Percentiles rank a stretch among this genome's conserved stretches.
Conservation (phyloP, 2,113 vertebrate genomes). For the Piliocolobus tephrosceles region DNA sequence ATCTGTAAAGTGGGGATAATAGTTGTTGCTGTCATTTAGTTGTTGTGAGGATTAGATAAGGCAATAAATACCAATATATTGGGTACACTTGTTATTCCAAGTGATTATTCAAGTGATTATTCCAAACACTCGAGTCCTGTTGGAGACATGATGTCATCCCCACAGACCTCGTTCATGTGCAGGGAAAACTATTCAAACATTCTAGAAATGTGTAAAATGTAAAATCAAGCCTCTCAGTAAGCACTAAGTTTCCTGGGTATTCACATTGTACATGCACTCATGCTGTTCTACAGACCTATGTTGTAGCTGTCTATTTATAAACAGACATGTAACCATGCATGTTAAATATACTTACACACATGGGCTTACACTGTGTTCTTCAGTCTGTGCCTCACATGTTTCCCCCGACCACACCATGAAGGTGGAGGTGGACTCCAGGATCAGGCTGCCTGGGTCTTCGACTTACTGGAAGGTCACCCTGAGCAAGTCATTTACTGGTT, state of each 20-base stretch:
- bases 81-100: neutral
- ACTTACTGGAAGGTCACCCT: neutral
- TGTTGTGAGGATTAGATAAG: neutral
- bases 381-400: neutral
- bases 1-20: neutral
- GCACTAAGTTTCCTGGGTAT: neutral
- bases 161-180: neutral
- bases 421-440: neutral
- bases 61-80: neutral
- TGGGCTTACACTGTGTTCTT: neutral
- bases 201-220: neutral
- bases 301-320: neutral
- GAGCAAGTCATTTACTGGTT: neutral
- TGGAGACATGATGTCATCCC: neutral
- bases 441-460: neutral
- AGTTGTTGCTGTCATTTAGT: neutral
- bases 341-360: neutral
- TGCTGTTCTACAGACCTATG: neutral
- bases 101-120: neutral
- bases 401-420: neutral
- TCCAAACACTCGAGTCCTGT: neutral
- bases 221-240: neutral
- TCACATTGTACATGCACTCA: neutral
- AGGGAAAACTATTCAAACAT: neutral
- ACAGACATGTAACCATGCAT: neutral